Base-by-base conservation (phyloP, 1,140 invertebrate species). In the Drosophila trapezifrons region DNA sequence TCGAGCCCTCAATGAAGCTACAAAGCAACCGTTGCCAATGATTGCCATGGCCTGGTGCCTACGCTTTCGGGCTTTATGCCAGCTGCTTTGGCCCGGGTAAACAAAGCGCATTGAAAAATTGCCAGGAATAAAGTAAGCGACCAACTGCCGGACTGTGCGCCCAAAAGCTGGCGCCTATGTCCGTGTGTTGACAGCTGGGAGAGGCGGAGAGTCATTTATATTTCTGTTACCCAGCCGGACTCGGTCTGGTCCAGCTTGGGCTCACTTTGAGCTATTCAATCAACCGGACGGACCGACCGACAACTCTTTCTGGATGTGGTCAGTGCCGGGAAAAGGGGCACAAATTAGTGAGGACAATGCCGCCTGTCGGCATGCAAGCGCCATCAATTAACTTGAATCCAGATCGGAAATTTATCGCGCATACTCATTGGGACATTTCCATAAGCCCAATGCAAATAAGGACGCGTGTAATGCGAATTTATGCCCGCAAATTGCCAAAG, bases 41-140 rank as follows among this genome's bases (percentile, higher is more conserved):
- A 82, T 82, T 82, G 69, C 75, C 75, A 63, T 49, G 49, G 73
- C 66, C 43, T 45, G 49, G 38, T 60, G 46, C 43, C 46, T 70
- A 46, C 46, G 57, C 43, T 57, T 63, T 52, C 65, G 60, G 56
- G 80, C 58, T 57, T 67, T 59, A 38, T 70, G 70, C 51, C 52
- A 70, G 64, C 40, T 62, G 63, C 70, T 65, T 58, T 62, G 51
- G 60, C 17, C 54, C 37, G 63, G 56, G 49, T 74, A 83, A 87
- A 89, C 72, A 87, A 83, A 89, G 80, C 80, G 60, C 76, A 83
- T 77, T 87, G 83, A 87, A 83, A 87, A 87, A 87, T 87, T 67
- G 83, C 72, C 79, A 80, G 79, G 75, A 86, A 89, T 80, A 73
- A 77, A 77, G 79, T 76, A 76, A 76, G 73, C 70, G 70, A 32